Conservation (phyloP, 2,797 vertebrate genomes). For the Microhierax caerulescens region DNA sequence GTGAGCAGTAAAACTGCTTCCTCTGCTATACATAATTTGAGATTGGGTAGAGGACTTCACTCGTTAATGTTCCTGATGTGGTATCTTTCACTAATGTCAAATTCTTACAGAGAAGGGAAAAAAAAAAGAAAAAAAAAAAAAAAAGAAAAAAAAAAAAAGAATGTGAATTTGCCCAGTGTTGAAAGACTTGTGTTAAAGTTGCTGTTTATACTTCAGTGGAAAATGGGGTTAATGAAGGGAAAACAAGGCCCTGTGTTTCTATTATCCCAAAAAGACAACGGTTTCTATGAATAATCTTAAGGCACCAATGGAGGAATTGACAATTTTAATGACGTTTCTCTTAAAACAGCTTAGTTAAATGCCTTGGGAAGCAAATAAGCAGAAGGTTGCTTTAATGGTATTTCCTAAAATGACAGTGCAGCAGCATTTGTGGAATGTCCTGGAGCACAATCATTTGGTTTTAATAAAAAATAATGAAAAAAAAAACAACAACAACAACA, state of each 20-base stretch:
- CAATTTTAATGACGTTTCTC: constrained; percentile 24
- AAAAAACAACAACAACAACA: neutral
- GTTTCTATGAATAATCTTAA: constrained; percentile 7
- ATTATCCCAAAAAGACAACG: neutral
- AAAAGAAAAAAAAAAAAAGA: no score
- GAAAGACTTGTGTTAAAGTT: neutral
- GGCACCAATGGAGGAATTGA: neutral
- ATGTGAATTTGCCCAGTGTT: neutral
- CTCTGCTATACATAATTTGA: neutral
- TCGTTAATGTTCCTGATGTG: neutral
- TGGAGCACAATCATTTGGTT: constrained; percentile 42
- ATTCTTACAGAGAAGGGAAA: neutral
- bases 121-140: no score
- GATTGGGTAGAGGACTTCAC: neutral
- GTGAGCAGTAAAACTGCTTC: neutral
- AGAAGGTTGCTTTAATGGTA: neutral
- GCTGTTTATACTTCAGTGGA: neutral
- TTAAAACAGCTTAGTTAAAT: constrained; percentile 33
- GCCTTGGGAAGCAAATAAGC: constrained; percentile 22
- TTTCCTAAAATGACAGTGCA: constrained; percentile 29
- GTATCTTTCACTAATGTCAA: neutral
- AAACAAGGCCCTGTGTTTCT: neutral
- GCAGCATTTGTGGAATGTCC: constrained; percentile 52
- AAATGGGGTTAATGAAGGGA: neutral
- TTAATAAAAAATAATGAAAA: constrained; percentile 31